Evolutionary conservation across 2,113 vertebrate species (phyloP), one percentile per base, ranked within the genome.

Genomic region (Tragelaphus buxtoni): DNA sequence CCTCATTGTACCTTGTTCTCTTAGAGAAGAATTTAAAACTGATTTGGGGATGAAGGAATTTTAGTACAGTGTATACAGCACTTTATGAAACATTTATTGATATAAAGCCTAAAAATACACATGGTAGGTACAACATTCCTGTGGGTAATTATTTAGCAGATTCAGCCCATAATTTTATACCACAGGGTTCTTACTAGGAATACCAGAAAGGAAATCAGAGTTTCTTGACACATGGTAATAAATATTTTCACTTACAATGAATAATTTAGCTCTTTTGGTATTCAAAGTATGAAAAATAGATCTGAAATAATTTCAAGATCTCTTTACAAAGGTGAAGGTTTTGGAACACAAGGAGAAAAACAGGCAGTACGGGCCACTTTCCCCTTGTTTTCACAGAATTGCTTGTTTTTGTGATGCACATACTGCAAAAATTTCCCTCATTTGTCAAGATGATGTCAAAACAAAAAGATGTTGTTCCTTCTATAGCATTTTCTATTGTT

Each of bases 51-150:
- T 90, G 91, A 97, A 97, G 93, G 69, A 94, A 82, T 96, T 98
- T 96, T 93, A 93, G 92, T 96, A 4, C 28, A 96, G 77, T 95
- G 56, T 96, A 91, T 89, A 80, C 87, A 96, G 92, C 69, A 94
- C 56, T 97, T 97, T 94, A 97, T 97, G 95, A 98, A 98, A 98
- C 96, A 98, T 97, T 98, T 98, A 98, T 97, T 97, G 96, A 93
- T 94, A 98, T 92, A 95, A 97, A 90, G 84, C 74, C 97, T 98
- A 97, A 98, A 98, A 98, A 97, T 98, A 98, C 77, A 94, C 60
- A 96, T 0, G n/a, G 88, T 96, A 95, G 92, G 95, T 81, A 89
- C 6, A 98, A 95, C 72, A 94, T 97, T 97, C 92, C 96, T 35
- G 58, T 74, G 53, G 86, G 86, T 97, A 96, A 98, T 98, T 98